These are phyloP conservation scores for Gymnorhina tibicen DNA, from an alignment of 2,113 vertebrate species.

Conservation along the genomic window DNA sequence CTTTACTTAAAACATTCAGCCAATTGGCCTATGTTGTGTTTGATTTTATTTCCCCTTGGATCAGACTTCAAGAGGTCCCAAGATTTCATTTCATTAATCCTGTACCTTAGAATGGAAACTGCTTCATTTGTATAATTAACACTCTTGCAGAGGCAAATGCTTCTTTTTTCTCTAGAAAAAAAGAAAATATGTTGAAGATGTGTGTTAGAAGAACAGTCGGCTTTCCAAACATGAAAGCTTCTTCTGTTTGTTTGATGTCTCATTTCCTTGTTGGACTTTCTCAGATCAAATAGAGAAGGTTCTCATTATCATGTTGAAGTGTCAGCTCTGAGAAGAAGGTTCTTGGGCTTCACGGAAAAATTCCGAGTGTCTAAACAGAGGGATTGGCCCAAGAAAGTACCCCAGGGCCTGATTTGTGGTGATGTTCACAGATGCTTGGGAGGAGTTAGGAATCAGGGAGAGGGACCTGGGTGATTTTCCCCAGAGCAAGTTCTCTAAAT, in stretches of 20 bases:
- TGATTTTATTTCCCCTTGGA: background rate
- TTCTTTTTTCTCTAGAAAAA: background rate
- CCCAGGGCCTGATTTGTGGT: background rate
- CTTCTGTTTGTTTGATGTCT: background rate
- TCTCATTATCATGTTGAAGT: background rate
- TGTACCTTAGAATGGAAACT: background rate
- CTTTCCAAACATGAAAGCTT: constrained; percentile 18
- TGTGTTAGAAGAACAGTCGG: background rate
- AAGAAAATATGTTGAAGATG: background rate
- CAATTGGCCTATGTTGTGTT: background rate
- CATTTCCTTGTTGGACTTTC: background rate
- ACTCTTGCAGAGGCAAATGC: background rate
- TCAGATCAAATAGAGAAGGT: background rate
- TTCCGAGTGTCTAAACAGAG: background rate
- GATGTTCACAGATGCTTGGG: background rate
- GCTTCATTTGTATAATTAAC: constrained; percentile 20
- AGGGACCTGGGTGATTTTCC: background rate
- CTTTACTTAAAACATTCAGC: background rate
- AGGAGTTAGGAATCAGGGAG: background rate
- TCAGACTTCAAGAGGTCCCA: background rate
- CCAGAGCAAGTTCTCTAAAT: background rate
- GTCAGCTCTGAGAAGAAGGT: background rate
- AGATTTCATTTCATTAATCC: background rate
- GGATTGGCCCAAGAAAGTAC: background rate
- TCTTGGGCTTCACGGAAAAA: background rate